phyloP scores from a whole-genome alignment of 2,113 vertebrate genomes.

The Psephotus haematonotus region DNA sequence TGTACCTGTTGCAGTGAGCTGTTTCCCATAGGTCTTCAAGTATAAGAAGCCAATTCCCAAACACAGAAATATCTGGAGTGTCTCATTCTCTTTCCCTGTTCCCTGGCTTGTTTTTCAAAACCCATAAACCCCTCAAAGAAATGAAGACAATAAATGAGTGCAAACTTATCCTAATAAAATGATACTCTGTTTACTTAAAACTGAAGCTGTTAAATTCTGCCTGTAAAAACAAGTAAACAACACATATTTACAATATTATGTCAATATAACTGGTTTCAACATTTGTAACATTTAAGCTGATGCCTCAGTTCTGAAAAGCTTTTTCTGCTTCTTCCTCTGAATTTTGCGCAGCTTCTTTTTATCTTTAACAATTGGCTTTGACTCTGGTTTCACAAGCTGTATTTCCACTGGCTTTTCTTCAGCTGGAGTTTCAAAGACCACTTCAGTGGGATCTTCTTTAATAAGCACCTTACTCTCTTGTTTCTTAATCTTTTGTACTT shows the following conservation, averaged over 20 bases:
- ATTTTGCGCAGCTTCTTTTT: slow-evolving; percentile 86
- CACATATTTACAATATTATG: slow-evolving; percentile 48
- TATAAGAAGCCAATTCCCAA: neutral
- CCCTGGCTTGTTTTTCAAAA: neutral
- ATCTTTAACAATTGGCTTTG: slow-evolving; percentile 78
- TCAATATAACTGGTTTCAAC: neutral
- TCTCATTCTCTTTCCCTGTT: neutral
- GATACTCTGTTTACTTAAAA: slow-evolving; percentile 12
- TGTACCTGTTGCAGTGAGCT: neutral
- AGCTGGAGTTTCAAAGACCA: slow-evolving; percentile 86
- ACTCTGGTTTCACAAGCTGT: slow-evolving; percentile 78
- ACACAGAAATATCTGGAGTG: neutral
- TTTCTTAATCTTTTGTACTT: slow-evolving; percentile 83
- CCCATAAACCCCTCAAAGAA: neutral
- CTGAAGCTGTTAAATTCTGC: neutral
- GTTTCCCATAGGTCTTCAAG: neutral
- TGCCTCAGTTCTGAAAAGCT: slow-evolving; percentile 44
- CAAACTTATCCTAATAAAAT: neutral
- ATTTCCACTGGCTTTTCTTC: slow-evolving; percentile 82
- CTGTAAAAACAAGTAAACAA: neutral
- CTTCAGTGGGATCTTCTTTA: slow-evolving; percentile 83
- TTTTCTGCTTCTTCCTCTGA: slow-evolving; percentile 81
- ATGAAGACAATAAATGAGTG: neutral
- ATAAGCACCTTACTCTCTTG: slow-evolving; percentile 75
- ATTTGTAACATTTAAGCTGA: slow-evolving; percentile 23